phyloP scores from a whole-genome alignment of 1,140 invertebrate genomes.

The Cydia strobilella region DNA sequence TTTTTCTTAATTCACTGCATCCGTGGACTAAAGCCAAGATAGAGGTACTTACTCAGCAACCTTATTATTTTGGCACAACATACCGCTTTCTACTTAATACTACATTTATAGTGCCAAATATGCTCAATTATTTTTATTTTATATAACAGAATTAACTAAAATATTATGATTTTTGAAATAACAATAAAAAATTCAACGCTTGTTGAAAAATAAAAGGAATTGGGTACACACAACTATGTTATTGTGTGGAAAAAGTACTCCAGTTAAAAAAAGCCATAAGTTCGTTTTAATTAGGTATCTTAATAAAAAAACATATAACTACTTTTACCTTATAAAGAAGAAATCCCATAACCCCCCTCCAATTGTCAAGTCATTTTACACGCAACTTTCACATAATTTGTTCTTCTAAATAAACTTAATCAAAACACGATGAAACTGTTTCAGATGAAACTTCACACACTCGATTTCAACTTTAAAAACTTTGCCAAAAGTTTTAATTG shows the following conservation, averaged over 20 bases:
- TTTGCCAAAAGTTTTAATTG: conserved; percentile 21
- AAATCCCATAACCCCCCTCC: conserved; percentile 16
- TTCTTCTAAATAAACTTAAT: conserved; percentile 28
- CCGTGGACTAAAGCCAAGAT: neutral
- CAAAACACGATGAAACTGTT: conserved; percentile 17
- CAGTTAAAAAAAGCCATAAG: neutral
- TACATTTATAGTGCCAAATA: neutral
- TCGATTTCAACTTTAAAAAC: conserved; percentile 19
- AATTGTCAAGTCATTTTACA: conserved; percentile 12
- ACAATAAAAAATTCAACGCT: neutral
- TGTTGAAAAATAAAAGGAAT: neutral
- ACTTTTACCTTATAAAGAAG: conserved; percentile 3
- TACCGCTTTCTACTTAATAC: neutral
- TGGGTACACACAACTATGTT: no score
- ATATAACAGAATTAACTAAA: no score
- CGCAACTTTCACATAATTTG: conserved; percentile 25
- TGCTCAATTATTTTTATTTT: neutral
- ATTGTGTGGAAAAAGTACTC: neutral
- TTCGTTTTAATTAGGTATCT: neutral
- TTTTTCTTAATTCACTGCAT: neutral
- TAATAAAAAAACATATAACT: neutral
- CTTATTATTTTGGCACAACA: conserved; percentile 7
- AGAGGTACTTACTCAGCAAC: neutral
- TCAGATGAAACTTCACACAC: conserved; percentile 1
- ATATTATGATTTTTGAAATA: no score